phyloP scores from a whole-genome alignment of 2,888 invertebrate genomes.

The Ochropleura plecta region DNA sequence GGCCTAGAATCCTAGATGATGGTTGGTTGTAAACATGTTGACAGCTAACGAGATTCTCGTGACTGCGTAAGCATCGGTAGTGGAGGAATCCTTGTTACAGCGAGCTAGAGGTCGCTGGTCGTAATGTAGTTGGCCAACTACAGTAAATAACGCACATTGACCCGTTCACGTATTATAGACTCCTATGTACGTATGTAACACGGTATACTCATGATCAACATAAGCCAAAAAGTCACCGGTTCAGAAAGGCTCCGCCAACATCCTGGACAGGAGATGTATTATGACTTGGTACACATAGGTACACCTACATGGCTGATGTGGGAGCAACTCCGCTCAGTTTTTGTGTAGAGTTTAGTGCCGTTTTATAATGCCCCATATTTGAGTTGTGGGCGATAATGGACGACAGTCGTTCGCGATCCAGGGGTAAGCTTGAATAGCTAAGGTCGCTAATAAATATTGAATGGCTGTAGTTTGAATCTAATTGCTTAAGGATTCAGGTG shows the following conservation, averaged over 20 bases:
- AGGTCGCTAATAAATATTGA: background rate
- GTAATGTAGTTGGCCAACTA: background rate
- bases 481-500: background rate
- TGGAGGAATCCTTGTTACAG: background rate
- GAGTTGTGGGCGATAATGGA: background rate
- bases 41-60: background rate
- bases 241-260: background rate
- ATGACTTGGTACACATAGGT: background rate
- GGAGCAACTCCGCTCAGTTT: background rate
- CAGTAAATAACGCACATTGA: background rate
- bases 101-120: background rate
- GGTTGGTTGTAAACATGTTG: conserved; percentile 17
- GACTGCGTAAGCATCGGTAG: background rate
- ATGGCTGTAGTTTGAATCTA: background rate
- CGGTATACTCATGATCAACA: background rate
- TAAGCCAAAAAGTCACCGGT: background rate
- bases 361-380: background rate
- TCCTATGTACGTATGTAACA: background rate
- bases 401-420: background rate
- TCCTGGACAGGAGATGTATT: background rate
- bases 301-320: background rate
- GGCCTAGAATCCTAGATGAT: background rate
- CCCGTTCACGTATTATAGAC: too few relatives aligned
- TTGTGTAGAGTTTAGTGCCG: too few relatives aligned
- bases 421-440: background rate